Evolutionary conservation across 1,140 invertebrate genomes (phyloP).

Genomic region (Drosophila sturtevanti): DNA sequence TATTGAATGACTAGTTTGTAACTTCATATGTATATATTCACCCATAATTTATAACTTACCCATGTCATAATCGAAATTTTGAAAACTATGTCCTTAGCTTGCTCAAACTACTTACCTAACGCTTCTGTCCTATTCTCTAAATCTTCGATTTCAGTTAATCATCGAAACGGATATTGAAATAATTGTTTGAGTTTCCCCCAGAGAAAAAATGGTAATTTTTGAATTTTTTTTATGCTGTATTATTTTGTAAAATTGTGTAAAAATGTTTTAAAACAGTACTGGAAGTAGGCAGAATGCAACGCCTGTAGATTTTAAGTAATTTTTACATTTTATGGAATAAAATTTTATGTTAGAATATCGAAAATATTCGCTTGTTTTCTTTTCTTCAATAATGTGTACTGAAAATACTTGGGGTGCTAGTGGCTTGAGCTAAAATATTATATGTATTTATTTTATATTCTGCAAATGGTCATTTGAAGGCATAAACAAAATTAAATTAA

Average conservation of each 20-base stretch:
- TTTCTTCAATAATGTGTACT: no score
- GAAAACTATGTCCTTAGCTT: constrained; percentile 24
- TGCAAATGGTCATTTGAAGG: no score
- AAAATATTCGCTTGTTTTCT: background rate
- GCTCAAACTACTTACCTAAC: constrained; percentile 38
- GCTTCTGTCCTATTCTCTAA: constrained; percentile 30
- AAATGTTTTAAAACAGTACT: constrained; percentile 29
- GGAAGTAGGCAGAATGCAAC: constrained; percentile 18
- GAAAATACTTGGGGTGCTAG: no score
- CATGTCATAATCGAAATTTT: constrained; percentile 21
- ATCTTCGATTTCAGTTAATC: constrained; percentile 67
- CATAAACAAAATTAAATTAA: no score
- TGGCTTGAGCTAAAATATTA: no score
- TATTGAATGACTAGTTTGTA: constrained; percentile 70
- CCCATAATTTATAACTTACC: constrained; percentile 19
- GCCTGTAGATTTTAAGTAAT: constrained; percentile 56
- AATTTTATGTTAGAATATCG: constrained; percentile 26
- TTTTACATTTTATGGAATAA: constrained; percentile 65
- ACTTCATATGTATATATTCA: constrained; percentile 38
- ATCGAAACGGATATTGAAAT: constrained; percentile 78
- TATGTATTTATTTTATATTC: no score
- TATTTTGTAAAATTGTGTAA: constrained; percentile 55
- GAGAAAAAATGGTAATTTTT: constrained; percentile 14
- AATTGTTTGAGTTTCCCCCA: constrained; percentile 56
- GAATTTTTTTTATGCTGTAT: constrained; percentile 4